Conservation (phyloP, 1,140 invertebrate species). For the Belonocnema kinseyi region DNA sequence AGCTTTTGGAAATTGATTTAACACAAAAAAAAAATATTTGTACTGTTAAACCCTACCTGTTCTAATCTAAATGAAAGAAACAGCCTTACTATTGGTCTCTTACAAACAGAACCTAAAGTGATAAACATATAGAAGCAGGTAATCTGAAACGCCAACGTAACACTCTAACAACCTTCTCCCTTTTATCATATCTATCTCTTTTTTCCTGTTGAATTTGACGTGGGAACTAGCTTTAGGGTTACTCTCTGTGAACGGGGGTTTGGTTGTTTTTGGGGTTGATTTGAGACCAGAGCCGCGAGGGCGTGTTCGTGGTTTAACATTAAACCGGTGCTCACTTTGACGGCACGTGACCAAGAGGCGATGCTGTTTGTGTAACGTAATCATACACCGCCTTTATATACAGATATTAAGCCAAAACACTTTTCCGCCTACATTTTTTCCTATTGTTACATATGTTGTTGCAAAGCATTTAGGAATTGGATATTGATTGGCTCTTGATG, state of each 20-base stretch:
- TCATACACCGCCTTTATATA: constrained; percentile 55
- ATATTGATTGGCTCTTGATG: constrained; percentile 72
- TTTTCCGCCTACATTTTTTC: constrained; percentile 44
- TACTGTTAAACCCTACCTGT: constrained; percentile 34
- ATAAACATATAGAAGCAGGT: constrained; percentile 40
- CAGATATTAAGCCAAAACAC: constrained; percentile 52
- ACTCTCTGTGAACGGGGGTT: constrained; percentile 51
- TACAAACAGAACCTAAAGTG: constrained; percentile 42
- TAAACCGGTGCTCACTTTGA: constrained; percentile 64
- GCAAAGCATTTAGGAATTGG: constrained; percentile 58
- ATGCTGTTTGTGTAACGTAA: constrained; percentile 66
- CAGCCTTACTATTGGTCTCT: constrained; percentile 35
- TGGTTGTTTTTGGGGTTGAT: constrained; percentile 58
- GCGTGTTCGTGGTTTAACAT: constrained; percentile 63
- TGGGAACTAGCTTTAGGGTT: constrained; percentile 63
- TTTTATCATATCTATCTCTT: constrained; percentile 42
- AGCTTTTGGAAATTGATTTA: no score
- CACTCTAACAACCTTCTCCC: constrained; percentile 48
- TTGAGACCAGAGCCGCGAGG: constrained; percentile 48
- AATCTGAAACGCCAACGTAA: constrained; percentile 59
- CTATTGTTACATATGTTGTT: constrained; percentile 54
- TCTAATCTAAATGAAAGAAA: constrained; percentile 34
- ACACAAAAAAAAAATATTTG: neutral
- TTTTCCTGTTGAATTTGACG: constrained; percentile 44
- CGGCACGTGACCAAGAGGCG: constrained; percentile 65